Conservation (phyloP, 2,113 vertebrate species). For the Phycodurus eques region DNA sequence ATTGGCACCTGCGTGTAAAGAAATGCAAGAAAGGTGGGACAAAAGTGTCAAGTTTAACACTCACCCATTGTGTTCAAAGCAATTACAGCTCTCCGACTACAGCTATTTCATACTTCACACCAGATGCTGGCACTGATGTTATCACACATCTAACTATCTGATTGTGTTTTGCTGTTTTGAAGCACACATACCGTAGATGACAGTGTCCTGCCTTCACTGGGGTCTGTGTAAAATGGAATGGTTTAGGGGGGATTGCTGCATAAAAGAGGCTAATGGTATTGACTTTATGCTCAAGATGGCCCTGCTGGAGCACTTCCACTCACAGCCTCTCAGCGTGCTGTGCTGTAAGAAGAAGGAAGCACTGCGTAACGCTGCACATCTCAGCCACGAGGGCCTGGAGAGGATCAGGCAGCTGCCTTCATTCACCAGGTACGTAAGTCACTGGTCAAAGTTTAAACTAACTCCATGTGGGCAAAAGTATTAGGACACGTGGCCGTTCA, state of each 20-base stretch:
- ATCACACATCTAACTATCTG: too few relatives aligned
- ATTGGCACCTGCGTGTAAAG: too few relatives aligned
- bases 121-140: too few relatives aligned
- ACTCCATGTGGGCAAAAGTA: background rate
- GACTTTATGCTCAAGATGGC: conserved; percentile 76
- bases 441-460: background rate
- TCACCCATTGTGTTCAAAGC: too few relatives aligned
- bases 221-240: background rate
- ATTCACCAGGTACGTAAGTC: conserved; percentile 80
- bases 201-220: background rate
- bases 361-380: conserved; percentile 65
- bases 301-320: conserved; percentile 88
- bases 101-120: too few relatives aligned
- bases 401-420: conserved; percentile 84
- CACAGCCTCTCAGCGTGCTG: conserved; percentile 86
- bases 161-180: too few relatives aligned
- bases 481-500: background rate
- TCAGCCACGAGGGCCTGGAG: conserved; percentile 81
- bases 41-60: too few relatives aligned
- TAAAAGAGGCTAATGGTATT: background rate
- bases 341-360: conserved; percentile 81
- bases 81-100: too few relatives aligned
- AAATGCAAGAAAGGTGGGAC: too few relatives aligned
- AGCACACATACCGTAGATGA: background rate
- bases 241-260: background rate